Base-by-base conservation (phyloP, 53 echinoderm and acorn worm species). In the Stichopus horrens region DNA sequence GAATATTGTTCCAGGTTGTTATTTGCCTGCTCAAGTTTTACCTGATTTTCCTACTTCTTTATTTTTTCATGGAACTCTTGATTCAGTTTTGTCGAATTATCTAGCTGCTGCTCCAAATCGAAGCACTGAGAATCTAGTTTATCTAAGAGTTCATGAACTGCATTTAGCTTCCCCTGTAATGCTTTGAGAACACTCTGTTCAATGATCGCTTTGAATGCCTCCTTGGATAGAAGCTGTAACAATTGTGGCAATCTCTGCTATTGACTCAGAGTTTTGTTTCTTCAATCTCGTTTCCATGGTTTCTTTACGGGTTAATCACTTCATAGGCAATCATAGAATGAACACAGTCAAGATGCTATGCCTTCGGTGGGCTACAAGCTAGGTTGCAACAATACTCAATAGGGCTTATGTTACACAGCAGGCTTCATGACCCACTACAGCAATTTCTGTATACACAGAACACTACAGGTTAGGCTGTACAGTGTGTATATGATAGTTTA, bases 161-260 rank as follows among this genome's bases (percentile, higher is more conserved):
- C 67, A 66, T 66, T 66, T 3, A 66, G 67, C 67, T 66, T 66
- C 0, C 11, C 67, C 1, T 66, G 67, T 66, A 66, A 66, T 66
- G 67, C 67, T 66, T 66, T 66, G 67, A 66, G 67, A 66, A 66
- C 67, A 66, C 67, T 66, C 67, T 66, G 67, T 66, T 66, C 67
- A 66, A 66, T 66, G 18, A 66, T 66, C 3, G 67, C 67, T 66
- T 66, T 66, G 67, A 66, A 66, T 66, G 67, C 67, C 67, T 66
- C 67, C 67, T 66, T 66, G 18, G 67, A 66, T 66, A 66, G 67
- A 66, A 66, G 67, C 67, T 66, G 67, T 66, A 18, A 66, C 67
- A 66, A 66, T 66, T 66, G 67, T 14, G 67, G 67, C 67, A 66
- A 66, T 66, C 67, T 66, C 67, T 66, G 67, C 67, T 66, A 66